Conservation (phyloP, 2,888 invertebrate species). For the Acronicta leporina region DNA sequence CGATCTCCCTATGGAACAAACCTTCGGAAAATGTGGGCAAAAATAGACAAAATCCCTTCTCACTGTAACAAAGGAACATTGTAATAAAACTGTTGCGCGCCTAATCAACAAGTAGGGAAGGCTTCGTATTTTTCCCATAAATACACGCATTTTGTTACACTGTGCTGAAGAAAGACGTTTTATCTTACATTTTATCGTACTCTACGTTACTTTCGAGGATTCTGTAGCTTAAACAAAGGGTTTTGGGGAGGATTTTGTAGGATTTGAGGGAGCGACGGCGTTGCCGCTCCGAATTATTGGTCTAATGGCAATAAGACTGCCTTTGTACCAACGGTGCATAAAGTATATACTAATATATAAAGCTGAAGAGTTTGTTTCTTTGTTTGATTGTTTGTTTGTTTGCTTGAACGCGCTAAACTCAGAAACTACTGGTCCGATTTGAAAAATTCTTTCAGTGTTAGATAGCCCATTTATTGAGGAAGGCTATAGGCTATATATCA, state of each 20-base stretch:
- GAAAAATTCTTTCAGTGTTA: too few relatives aligned
- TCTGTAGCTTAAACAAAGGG: conserved; percentile 8
- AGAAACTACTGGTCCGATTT: too few relatives aligned
- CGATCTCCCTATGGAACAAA: conserved; percentile 6
- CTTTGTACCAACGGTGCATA: too few relatives aligned
- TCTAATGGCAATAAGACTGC: background rate
- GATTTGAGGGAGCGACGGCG: conserved; percentile 2
- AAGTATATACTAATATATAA: too few relatives aligned
- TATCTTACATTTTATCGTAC: conserved; percentile 1
- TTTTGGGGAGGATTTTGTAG: conserved; percentile 8
- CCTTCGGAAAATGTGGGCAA: background rate
- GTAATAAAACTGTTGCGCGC: conserved; percentile 72
- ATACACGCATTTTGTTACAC: conserved; percentile 19
- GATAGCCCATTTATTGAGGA: too few relatives aligned
- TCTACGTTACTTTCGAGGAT: background rate
- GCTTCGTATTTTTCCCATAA: conserved; percentile 25
- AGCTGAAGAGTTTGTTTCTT: too few relatives aligned
- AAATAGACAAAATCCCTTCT: conserved; percentile 3
- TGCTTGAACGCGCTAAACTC: too few relatives aligned
- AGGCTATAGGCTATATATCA: too few relatives aligned
- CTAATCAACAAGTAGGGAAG: conserved; percentile 77
- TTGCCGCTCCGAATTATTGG: conserved; percentile 4
- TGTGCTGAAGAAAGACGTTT: conserved; percentile 29
- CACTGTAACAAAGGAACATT: conserved; percentile 62
- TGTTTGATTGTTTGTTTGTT: too few relatives aligned